These are phyloP conservation scores for Alligator sinensis DNA, from an alignment of 2,113 vertebrate species.

Conservation along the genomic window DNA sequence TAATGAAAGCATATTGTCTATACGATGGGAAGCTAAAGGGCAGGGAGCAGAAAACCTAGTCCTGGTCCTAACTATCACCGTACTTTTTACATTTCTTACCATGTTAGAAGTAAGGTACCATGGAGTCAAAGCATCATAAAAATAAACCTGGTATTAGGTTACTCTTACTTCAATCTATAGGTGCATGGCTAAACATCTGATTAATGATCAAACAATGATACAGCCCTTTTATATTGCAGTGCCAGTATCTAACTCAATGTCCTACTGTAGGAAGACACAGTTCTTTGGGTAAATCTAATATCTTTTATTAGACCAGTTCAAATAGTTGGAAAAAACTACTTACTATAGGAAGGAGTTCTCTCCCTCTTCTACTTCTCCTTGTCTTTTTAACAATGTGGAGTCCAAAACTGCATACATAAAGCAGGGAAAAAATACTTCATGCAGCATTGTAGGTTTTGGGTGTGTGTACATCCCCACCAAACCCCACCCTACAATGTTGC, in stretches of 20 bases:
- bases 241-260: not conserved
- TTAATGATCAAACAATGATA: not conserved
- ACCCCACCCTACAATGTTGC: too few relatives aligned
- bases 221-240: conserved; percentile 3
- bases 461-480: too few relatives aligned
- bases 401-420: too few relatives aligned
- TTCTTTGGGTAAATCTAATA: not conserved
- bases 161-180: not conserved
- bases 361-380: too few relatives aligned
- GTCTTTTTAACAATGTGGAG: too few relatives aligned
- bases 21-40: not conserved
- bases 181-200: not conserved
- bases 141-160: not conserved
- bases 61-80: conserved; percentile 6
- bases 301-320: not conserved
- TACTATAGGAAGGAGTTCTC: too few relatives aligned
- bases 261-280: not conserved
- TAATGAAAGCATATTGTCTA: not conserved
- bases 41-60: not conserved
- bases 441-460: too few relatives aligned
- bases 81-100: conserved; percentile 57
- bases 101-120: conserved; percentile 45
- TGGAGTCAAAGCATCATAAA: conserved; percentile 6
- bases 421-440: too few relatives aligned
- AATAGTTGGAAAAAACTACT: too few relatives aligned